A percentile compares a stretch with the other conserved stretches of the same genome.
Evolutionary conservation across 2,113 vertebrate genomes (phyloP).

Genomic region (Malurus alboscapulatus): DNA sequence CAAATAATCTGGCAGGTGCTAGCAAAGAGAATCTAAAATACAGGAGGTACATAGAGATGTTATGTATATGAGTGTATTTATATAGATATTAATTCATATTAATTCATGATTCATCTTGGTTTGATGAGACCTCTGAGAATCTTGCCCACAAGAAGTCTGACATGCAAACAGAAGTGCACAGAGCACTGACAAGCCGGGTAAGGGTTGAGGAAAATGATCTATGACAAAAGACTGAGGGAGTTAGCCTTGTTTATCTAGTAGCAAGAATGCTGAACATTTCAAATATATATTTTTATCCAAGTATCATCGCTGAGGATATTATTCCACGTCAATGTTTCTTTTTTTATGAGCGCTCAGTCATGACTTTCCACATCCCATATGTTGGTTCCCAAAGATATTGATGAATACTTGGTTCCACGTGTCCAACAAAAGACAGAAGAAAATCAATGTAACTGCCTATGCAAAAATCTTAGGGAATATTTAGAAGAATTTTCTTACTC

Average conservation of each 20-base stretch:
- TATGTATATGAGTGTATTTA: not conserved
- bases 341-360: not conserved
- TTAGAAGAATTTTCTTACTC: not conserved
- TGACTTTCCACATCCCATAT: rapidly evolving
- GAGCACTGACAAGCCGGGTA: not conserved
- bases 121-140: not conserved
- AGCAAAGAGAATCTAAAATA: not conserved
- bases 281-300: not conserved
- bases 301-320: not conserved
- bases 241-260: not conserved
- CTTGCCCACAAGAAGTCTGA: not conserved
- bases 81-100: not conserved
- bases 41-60: not conserved
- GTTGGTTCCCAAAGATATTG: not conserved
- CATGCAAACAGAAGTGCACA: not conserved
- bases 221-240: not conserved
- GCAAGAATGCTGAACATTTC: not conserved
- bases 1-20: not conserved
- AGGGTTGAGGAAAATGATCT: not conserved
- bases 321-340: not conserved
- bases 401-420: not conserved
- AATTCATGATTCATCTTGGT: no score
- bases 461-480: not conserved
- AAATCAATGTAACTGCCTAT: not conserved
- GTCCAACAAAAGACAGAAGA: not conserved